These are phyloP conservation scores for Clepsis dumicolana DNA, from an alignment of 2,888 invertebrate species.

Conservation along the genomic window DNA sequence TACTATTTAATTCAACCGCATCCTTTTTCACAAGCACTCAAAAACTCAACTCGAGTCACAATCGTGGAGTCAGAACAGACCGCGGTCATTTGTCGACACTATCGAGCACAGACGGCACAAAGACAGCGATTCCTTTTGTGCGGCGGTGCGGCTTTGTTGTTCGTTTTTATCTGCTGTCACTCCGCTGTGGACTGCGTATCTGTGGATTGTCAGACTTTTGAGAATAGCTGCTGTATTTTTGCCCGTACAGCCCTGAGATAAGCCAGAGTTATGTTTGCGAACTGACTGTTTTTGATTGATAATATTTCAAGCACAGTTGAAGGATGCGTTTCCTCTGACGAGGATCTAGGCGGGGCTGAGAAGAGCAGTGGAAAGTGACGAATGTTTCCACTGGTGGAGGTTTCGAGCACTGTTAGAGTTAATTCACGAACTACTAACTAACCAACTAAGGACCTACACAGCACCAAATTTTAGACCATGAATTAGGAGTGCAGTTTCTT, in stretches of 20 bases:
- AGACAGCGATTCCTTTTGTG: slow-evolving; percentile 40
- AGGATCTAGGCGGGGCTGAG: no score
- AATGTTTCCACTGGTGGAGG: no score
- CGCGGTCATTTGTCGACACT: slow-evolving; percentile 34
- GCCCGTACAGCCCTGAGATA: background rate
- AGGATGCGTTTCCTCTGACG: no score
- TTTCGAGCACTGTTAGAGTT: no score
- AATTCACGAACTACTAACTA: no score
- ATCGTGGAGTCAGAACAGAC: slow-evolving; percentile 1
- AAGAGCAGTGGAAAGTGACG: no score
- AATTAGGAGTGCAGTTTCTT: no score
- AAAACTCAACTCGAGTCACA: background rate
- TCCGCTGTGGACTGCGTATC: slow-evolving; percentile 30
- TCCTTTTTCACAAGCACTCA: background rate
- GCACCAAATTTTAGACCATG: no score
- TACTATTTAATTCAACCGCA: background rate
- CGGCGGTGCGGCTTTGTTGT: slow-evolving; percentile 18
- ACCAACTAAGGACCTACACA: no score
- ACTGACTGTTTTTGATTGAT: background rate
- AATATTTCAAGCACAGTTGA: background rate
- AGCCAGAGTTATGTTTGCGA: background rate
- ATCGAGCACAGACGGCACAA: slow-evolving; percentile 35
- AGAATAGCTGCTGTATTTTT: background rate
- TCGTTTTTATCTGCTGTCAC: slow-evolving; percentile 26
- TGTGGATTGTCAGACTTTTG: slow-evolving; percentile 19